These are phyloP conservation scores for Solenodon paradoxus DNA, from an alignment of 2,113 vertebrate species.

Conservation along the genomic window DNA sequence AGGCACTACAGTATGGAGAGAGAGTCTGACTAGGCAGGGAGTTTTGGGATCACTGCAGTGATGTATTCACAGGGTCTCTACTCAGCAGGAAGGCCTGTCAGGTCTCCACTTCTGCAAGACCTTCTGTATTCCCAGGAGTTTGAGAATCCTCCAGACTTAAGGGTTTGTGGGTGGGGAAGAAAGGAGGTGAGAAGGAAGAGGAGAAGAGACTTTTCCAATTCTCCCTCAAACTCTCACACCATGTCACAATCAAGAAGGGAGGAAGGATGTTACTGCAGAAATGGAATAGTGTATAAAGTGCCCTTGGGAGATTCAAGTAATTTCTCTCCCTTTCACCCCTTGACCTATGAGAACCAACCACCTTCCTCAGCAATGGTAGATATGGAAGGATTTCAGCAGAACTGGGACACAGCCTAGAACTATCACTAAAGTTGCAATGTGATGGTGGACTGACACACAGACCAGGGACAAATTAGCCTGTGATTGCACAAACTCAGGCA, in stretches of 20 bases:
- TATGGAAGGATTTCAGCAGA: background rate
- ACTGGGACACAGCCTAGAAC: background rate
- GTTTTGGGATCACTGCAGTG: fast-evolving
- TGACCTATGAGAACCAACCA: background rate
- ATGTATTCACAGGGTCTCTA: background rate
- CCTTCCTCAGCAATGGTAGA: background rate
- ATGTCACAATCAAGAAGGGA: background rate
- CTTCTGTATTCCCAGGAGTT: background rate
- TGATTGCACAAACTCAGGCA: background rate
- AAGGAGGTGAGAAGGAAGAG: background rate
- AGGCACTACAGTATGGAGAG: background rate
- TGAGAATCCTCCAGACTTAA: background rate
- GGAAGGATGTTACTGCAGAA: background rate
- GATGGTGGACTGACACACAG: background rate
- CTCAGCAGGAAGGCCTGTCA: background rate
- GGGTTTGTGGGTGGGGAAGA: background rate
- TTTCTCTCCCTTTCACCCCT: background rate
- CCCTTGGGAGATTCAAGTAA: too few relatives aligned
- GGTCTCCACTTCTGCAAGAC: background rate
- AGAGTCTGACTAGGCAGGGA: background rate
- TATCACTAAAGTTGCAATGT: background rate
- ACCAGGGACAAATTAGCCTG: background rate
- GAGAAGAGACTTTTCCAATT: background rate
- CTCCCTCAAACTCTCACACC: background rate
- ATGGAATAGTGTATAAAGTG: background rate